Conservation (phyloP, 2,113 vertebrate genomes). For the Proteles cristata region DNA sequence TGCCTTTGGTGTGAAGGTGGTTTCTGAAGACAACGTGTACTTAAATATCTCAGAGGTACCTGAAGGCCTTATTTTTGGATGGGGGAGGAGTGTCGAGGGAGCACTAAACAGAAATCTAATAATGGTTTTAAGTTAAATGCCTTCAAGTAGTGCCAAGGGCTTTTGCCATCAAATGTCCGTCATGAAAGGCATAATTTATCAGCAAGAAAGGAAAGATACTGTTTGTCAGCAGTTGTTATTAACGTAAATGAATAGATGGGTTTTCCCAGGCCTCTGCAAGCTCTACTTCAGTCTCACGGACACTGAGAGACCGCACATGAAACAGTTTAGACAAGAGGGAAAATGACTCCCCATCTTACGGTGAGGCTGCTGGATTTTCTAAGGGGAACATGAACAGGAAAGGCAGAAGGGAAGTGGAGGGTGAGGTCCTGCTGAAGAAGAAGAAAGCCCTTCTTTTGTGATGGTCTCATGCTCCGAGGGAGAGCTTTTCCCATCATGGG, state of each 20-base stretch:
- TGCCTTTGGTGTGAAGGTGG: constrained; percentile 76
- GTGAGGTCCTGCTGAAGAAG: neutral
- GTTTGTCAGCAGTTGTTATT: constrained; percentile 35
- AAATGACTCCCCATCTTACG: neutral
- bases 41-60: constrained; percentile 77
- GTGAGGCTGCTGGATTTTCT: neutral
- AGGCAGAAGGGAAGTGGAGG: neutral
- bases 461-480: neutral
- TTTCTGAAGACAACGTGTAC: constrained; percentile 58
- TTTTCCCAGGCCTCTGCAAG: neutral
- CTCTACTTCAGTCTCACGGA: neutral
- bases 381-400: neutral
- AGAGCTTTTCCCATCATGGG: fast-evolving
- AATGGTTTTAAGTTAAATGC: constrained; percentile 81
- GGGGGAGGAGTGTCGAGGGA: constrained; percentile 59
- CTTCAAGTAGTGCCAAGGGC: constrained; percentile 74
- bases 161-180: constrained; percentile 59
- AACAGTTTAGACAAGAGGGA: constrained; percentile 38
- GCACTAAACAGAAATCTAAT: constrained; percentile 76
- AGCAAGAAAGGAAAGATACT: constrained; percentile 2
- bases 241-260: constrained; percentile 52
- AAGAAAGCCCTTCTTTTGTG: neutral
- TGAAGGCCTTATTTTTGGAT: constrained; percentile 70
- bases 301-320: neutral
- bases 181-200: constrained; percentile 23